Evolutionary conservation across 1,140 invertebrate species (phyloP), one percentile per base, ranked within the genome.

Genomic region (Dendroctonus valens): DNA sequence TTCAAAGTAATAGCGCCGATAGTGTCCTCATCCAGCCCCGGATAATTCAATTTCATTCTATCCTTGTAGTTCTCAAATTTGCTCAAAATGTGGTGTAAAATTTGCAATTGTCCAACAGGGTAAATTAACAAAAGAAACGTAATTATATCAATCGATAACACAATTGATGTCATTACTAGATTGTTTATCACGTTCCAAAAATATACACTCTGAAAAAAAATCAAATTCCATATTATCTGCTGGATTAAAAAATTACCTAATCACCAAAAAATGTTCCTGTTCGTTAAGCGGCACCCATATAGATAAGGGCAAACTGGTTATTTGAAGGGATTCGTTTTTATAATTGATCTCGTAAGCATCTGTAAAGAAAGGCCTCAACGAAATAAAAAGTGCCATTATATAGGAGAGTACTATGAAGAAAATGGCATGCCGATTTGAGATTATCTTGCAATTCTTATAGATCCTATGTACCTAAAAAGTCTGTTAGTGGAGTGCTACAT

Each of bases 221-320:
- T 12, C n/a, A 12, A 26, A 49, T 7, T 59, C 15, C 7, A 15
- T 2, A 46, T 12, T 12, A 46, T 46, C 12, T 46, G 9, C 9
- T 46, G 44, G 12, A 46, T 46, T 12, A 3, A 11, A 11, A 26
- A 12, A 37, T 38, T n/a, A 3, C 3, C 26, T 26, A 26, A n/a
- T 26, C 38, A 59, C 57, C 57, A 12, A 59, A 37, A 37, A 59
- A 26, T 59, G 7, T 48, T n/a, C 5, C 48, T 59, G 41, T 14
- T 37, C 44, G 12, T 59, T 15, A 59, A 59, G 48, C 2, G 57
- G 57, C 9, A 59, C 12, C 57, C 42, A 46, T 1, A 48, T 37
- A 6, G 57, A 59, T 12, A 57, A 26, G 8, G 54, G 54, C 12
- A 57, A 41, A 8, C 50, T 57, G 6, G 11, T 53, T 37, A 26